Base-by-base conservation (phyloP, 2,888 invertebrate genomes). In the Drosophila phalerata region DNA sequence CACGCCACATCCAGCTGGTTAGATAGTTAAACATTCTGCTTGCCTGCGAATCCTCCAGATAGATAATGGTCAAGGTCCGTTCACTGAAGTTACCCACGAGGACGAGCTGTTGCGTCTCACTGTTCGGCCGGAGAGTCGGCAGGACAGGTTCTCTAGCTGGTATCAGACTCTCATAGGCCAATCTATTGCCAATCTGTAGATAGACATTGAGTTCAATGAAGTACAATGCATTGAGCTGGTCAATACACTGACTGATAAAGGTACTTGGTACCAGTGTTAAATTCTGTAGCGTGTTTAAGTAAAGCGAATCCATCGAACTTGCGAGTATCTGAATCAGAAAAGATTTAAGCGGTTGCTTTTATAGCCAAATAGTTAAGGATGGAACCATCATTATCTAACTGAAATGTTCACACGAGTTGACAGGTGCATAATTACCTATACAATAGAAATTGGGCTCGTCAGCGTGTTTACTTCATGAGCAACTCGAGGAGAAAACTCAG, bases 31-130 rank as follows among this genome's bases (percentile, higher is more conserved):
- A 30, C 38, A 68, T 65, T 1, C 17, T 11, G 1, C 3, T 9
- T 0, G 38, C 11, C 6, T 67, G n/a, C 0, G 5, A 1, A 15
- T 79, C 70, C 32, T 79, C 77, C 40, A 83, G 37, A 42, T 57
- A 67, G 9, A 83, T 56, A 1, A 88, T 52, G 2, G 88, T 83
- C 22, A 83, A 4, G 0, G 77, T 43, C 3, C 55, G 58, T 10
- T 88, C 83, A 34, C 57, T 85, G 1, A 62, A 85, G 51, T 83
- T 79, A 8, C 83, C 88, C 34, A 42, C 43, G 0, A 83, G 43
- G 9, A 74, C 57, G 1, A 67, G 43, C 28, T 79, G 73, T 1
- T 40, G 19, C 19, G 13, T 10, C 1, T 17, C 8, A 45, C 63
- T 40, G n/a, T 25, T 64, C 0, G 83, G 15, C 49, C 72, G 61